Evolutionary conservation across 2,888 invertebrate genomes (phyloP).

Genomic region (Agriotes lineatus): DNA sequence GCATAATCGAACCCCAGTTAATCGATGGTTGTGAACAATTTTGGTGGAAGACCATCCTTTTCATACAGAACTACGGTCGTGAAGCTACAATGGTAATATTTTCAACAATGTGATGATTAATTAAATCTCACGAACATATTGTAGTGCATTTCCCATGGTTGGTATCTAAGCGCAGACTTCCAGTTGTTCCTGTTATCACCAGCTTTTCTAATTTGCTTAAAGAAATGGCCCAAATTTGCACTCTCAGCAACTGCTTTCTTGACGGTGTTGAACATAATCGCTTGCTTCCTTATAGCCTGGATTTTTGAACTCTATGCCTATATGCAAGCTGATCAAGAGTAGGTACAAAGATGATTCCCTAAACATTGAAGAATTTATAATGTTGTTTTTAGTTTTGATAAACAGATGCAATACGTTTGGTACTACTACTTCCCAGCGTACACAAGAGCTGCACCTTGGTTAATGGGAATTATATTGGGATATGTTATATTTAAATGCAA

Average conservation of each 20-base stretch:
- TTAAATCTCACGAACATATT: conserved; percentile 6
- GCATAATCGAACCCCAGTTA: conserved; percentile 19
- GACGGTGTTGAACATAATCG: neutral
- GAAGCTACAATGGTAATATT: neutral
- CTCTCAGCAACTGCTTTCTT: neutral
- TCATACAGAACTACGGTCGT: conserved; percentile 34
- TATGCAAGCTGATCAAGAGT: conserved; percentile 4
- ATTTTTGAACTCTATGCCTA: neutral
- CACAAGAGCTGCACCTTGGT: conserved; percentile 56
- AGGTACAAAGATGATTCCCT: neutral
- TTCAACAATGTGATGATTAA: too few species aligned
- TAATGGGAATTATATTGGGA: conserved; percentile 56
- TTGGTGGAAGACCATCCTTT: conserved; percentile 67
- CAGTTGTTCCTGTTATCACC: conserved; percentile 66
- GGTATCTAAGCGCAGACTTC: conserved; percentile 68
- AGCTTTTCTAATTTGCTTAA: conserved; percentile 63
- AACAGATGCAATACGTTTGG: conserved; percentile 9
- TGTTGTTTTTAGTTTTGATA: neutral
- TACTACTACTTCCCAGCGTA: conserved; percentile 55
- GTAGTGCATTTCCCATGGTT: conserved; percentile 65
- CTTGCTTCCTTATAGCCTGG: neutral
- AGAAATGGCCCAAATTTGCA: neutral
- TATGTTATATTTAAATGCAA: conserved; percentile 51
- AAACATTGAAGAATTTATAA: neutral
- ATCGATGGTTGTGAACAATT: conserved; percentile 44